Conservation (phyloP, 2,113 vertebrate genomes). For the Benitochromis conjunctus region DNA sequence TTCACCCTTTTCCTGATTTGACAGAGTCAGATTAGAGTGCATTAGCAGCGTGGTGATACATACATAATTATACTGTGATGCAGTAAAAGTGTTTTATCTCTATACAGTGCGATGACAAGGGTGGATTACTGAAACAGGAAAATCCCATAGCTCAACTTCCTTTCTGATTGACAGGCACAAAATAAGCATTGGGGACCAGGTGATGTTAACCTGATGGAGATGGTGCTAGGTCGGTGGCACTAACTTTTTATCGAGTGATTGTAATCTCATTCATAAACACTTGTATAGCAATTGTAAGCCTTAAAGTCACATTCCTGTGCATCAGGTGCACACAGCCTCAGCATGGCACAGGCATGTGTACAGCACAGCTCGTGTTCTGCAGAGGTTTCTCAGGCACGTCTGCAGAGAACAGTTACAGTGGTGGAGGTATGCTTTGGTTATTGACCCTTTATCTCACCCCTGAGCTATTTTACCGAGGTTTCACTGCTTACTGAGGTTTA, state of each 20-base stretch:
- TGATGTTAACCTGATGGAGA: neutral
- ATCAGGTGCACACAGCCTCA: neutral
- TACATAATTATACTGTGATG: neutral
- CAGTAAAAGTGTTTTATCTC: neutral
- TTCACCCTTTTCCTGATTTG: constrained; percentile 20
- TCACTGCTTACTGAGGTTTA: constrained; percentile 17
- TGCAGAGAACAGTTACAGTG: neutral
- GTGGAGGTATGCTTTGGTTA: neutral
- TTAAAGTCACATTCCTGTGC: constrained; percentile 6
- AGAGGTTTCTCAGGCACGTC: neutral
- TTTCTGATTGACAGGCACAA: neutral
- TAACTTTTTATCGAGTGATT: neutral
- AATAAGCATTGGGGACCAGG: neutral
- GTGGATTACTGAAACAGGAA: neutral
- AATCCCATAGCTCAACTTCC: neutral
- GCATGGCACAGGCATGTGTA: constrained; percentile 1
- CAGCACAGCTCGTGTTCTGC: neutral
- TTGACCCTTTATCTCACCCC: constrained; percentile 17
- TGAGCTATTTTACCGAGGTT: neutral
- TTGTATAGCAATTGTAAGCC: neutral
- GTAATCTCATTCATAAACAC: neutral
- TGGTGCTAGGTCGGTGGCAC: neutral
- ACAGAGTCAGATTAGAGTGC: neutral
- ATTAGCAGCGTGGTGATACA: neutral
- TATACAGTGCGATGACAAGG: neutral